Evolutionary conservation across 2,797 vertebrate species (phyloP).

Genomic region (Martes flavigula): DNA sequence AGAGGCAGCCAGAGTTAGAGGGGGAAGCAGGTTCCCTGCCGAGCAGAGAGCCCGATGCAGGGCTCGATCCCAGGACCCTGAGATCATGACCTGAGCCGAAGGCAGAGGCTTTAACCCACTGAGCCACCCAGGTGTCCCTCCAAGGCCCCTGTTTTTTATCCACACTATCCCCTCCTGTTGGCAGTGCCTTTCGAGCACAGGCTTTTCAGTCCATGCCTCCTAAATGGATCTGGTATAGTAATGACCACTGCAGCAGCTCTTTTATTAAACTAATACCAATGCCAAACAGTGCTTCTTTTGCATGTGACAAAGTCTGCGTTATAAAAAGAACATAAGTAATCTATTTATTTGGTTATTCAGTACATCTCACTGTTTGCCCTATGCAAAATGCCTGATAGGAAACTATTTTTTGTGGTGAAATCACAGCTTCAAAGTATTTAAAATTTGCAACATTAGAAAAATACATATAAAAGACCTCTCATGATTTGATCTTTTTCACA

Average conservation of each 20-base stretch:
- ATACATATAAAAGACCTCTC: not conserved
- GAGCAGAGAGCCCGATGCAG: too few relatives aligned
- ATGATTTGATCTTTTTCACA: not conserved
- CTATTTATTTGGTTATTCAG: not conserved
- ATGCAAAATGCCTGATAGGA: not conserved
- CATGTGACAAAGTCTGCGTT: not conserved
- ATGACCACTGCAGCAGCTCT: not conserved
- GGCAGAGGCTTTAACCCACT: too few relatives aligned
- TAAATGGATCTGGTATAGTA: not conserved
- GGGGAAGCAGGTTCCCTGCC: too few relatives aligned
- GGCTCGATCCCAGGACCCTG: too few relatives aligned
- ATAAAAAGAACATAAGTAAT: not conserved
- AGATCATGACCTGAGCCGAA: too few relatives aligned
- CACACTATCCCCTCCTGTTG: not conserved
- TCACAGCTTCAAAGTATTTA: not conserved
- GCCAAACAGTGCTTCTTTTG: not conserved
- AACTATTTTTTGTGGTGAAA: not conserved
- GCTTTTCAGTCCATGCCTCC: not conserved
- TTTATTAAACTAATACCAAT: not conserved
- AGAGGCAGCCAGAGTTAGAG: too few relatives aligned
- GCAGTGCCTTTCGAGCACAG: not conserved
- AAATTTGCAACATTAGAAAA: not conserved
- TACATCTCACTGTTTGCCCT: not conserved
- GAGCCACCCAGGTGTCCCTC: too few relatives aligned
- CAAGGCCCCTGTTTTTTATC: not conserved